Evolutionary conservation across 2,113 vertebrate genomes (phyloP), one percentile per base, ranked within the genome.

Genomic region (Psittacula cyanocephala): DNA sequence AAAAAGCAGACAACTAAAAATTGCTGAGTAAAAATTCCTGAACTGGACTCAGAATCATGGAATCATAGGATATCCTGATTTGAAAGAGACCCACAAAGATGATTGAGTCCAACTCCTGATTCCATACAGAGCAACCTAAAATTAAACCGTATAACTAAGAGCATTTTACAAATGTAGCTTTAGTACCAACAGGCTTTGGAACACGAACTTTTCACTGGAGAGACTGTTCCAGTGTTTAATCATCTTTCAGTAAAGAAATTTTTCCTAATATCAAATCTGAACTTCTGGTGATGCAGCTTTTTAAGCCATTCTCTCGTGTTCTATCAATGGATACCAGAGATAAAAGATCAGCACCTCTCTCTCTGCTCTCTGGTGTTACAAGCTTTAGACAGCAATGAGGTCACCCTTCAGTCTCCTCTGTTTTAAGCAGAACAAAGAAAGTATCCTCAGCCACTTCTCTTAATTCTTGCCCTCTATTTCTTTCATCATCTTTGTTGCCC

Each of bases 101-200:
- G 17, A 20, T 37, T 2, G 6, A 62, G 24, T 70, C 29, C 20
- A 50, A 55, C 7, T 75, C 17, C 31, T 79, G 23, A 64, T 64
- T 74, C 13, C 29, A 59, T 14, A 65, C 4, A 18, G 11, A 17
- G 43, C 31, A 70, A 25, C 9, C 20, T 39, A 65, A 39, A 64
- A 28, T 7, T 64, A 75, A 79, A 13, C 10, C 13, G n/a, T 10
- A 1, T 53, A 44, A n/a, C 10, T 65, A 74, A 47, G 10, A 64
- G 27, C 33, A 39, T 60, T 65, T 10, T 49, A 18, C 1, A 3
- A n/a, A 47, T 0, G 0, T 46, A 4, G 20, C 27, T 75, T 75
- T 28, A 65, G 75, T 28, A 70, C 9, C 3, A 8, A 55, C 22
- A 43, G 9, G 11, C 18, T 77, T 72, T 50, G 28, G 33, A 9